phyloP scores from a whole-genome alignment of 1,140 invertebrate genomes.

The Eupristina koningsbergeri region DNA sequence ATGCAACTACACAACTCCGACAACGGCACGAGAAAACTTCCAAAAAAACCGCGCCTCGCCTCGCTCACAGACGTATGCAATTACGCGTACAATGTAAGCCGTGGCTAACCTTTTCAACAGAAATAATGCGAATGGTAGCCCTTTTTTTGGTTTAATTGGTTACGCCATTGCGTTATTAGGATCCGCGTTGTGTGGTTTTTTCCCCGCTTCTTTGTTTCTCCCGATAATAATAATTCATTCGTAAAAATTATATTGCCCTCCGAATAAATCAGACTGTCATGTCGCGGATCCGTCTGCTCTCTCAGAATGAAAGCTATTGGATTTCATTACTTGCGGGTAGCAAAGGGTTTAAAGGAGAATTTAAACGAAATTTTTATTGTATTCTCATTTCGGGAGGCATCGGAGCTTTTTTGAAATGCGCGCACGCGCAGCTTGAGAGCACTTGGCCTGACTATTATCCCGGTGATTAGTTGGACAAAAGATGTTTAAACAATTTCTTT shows the following conservation, averaged over 20 bases:
- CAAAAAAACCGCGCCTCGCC: not conserved
- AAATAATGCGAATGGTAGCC: slow-evolving; percentile 41
- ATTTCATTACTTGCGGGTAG: no score
- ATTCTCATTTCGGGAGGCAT: not conserved
- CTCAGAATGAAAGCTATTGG: no score
- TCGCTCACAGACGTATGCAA: not conserved
- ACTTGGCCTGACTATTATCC: no score
- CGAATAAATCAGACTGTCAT: slow-evolving; percentile 16
- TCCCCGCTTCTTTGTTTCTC: not conserved
- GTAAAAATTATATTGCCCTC: slow-evolving; percentile 27
- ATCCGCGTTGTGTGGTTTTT: not conserved
- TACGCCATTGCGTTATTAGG: not conserved
- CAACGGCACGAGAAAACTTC: not conserved
- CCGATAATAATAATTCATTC: slow-evolving; percentile 6
- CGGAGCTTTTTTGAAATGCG: no score
- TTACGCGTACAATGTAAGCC: slow-evolving; percentile 9
- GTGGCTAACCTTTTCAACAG: slow-evolving; percentile 22
- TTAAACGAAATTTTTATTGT: not conserved
- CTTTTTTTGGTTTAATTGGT: slow-evolving; percentile 28
- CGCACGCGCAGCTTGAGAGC: no score
- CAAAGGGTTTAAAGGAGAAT: not conserved
- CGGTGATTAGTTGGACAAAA: no score
- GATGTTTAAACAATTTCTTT: no score
- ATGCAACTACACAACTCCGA: slow-evolving; percentile 25
- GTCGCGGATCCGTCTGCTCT: not conserved